phyloP scores from a whole-genome alignment of 2,888 invertebrate genomes.

The Apeira syringaria region DNA sequence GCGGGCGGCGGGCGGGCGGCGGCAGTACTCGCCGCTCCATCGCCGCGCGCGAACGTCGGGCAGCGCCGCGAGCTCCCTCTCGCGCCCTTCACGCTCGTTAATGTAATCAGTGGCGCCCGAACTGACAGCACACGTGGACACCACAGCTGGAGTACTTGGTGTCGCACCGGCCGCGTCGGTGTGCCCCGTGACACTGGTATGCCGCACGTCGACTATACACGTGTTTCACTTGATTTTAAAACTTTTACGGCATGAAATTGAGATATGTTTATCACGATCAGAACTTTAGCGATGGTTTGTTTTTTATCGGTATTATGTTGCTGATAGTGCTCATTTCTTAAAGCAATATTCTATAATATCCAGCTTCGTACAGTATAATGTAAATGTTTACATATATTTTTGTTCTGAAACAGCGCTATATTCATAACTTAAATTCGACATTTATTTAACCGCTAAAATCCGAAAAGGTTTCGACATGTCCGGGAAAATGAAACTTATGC shows the following conservation, averaged over 20 bases:
- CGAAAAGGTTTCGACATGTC: too few species aligned
- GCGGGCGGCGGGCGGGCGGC: conserved; percentile 57
- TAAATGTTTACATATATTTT: too few species aligned
- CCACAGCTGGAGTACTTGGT: conserved; percentile 30
- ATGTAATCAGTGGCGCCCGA: conserved; percentile 74
- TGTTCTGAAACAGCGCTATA: too few species aligned
- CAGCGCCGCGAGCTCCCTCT: conserved; percentile 21
- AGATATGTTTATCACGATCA: conserved; percentile 14
- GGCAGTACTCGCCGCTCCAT: conserved; percentile 71
- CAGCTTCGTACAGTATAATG: too few species aligned
- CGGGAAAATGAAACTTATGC: conserved; percentile 24
- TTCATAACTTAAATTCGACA: too few species aligned
- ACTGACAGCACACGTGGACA: conserved; percentile 66
- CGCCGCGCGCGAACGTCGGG: conserved; percentile 67
- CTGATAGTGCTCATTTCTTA: too few species aligned
- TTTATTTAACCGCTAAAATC: too few species aligned
- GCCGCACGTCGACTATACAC: conserved; percentile 22
- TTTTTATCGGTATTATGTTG: too few species aligned
- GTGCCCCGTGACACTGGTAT: conserved; percentile 57
- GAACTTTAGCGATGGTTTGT: conserved; percentile 8
- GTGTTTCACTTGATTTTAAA: conserved; percentile 13
- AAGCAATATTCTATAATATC: too few species aligned
- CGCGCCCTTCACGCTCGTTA: conserved; percentile 50
- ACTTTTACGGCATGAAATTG: conserved; percentile 17
- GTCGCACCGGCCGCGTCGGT: conserved; percentile 18